Evolutionary conservation across 2,113 vertebrate species (phyloP).

Genomic region (Gadus chalcogrammus): DNA sequence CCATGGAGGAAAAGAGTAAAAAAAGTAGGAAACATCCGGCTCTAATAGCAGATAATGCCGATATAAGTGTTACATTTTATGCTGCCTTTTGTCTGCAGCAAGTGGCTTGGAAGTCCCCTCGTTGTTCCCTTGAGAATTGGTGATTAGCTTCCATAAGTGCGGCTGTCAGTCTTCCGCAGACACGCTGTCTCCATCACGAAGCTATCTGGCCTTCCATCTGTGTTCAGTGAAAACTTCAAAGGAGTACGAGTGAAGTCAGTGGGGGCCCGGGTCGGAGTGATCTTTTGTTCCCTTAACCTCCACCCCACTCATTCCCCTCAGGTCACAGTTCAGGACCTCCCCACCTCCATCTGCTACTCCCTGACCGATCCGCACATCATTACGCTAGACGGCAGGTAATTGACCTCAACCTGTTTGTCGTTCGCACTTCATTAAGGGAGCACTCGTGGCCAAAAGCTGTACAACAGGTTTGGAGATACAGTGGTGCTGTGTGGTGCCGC

Average conservation of each 20-base stretch:
- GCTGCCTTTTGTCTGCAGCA: background rate
- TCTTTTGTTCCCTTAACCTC: constrained; percentile 30
- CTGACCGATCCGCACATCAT: constrained; percentile 79
- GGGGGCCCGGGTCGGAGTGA: constrained; percentile 1
- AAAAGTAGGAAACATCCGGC: no score
- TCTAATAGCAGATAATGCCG: no score
- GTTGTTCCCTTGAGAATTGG: constrained; percentile 18
- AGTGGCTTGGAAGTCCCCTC: background rate
- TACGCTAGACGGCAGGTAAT: constrained; percentile 79
- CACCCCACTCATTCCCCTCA: constrained; percentile 42
- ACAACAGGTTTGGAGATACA: no score
- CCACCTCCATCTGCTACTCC: constrained; percentile 78
- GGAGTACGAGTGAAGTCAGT: background rate
- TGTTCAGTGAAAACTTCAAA: constrained; percentile 34
- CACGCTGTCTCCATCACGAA: constrained; percentile 23
- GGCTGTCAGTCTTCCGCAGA: constrained; percentile 33
- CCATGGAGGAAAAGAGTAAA: no score
- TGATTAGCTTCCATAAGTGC: constrained; percentile 19
- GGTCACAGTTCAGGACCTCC: constrained; percentile 79
- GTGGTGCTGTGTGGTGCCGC: no score
- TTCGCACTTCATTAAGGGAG: no score
- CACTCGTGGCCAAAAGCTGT: no score
- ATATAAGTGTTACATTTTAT: no score
- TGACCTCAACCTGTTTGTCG: background rate
- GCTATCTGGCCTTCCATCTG: background rate